phyloP scores from a whole-genome alignment of 2,888 invertebrate genomes.

The Euproctis similis region DNA sequence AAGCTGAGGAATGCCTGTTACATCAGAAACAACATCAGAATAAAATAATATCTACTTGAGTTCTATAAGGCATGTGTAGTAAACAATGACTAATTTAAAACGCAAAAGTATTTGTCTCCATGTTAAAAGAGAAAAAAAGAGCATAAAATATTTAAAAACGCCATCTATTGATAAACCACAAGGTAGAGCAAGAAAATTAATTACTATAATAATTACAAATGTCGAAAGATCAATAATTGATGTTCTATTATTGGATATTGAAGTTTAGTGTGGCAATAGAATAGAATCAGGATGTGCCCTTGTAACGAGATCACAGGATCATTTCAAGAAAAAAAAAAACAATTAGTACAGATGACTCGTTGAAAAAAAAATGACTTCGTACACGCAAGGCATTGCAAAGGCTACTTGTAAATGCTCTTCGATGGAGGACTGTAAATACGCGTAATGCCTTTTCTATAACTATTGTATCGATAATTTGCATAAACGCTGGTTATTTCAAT shows the following conservation, averaged over 20 bases:
- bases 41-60: no score
- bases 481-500: no score
- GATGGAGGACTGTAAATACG: slow-evolving; percentile 23
- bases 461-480: slow-evolving; percentile 25
- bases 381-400: slow-evolving; percentile 41
- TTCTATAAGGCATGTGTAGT: no score
- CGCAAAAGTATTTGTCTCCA: no score
- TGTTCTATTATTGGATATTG: slow-evolving; percentile 19
- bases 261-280: slow-evolving; percentile 33
- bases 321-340: slow-evolving; percentile 24
- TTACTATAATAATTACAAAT: no score
- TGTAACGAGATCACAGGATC: slow-evolving; percentile 20
- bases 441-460: slow-evolving; percentile 19
- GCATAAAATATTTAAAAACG: no score
- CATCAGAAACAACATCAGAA: slow-evolving; percentile 5
- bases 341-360: slow-evolving; percentile 31
- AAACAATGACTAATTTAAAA: no score
- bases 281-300: slow-evolving; percentile 40
- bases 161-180: no score
- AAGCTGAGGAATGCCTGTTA: slow-evolving; percentile 9
- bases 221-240: no score
- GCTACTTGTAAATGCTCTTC: slow-evolving; percentile 21
- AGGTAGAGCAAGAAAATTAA: no score
- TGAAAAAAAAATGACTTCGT: slow-evolving; percentile 22
- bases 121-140: no score